These are phyloP conservation scores for Cathartes aura DNA, from an alignment of 2,113 vertebrate genomes.

Conservation along the genomic window DNA sequence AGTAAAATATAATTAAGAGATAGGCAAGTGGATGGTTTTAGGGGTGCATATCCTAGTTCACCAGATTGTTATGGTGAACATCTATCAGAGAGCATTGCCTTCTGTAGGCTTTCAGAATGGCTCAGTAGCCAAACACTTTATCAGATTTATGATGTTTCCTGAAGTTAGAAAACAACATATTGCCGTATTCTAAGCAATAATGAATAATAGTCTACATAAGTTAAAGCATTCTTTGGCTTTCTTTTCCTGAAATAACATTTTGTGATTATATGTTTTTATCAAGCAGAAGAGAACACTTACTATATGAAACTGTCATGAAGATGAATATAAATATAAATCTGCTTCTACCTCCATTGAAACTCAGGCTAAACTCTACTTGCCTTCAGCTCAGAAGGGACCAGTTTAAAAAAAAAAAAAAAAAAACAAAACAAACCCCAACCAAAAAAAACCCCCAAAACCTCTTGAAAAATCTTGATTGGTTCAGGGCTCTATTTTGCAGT, in stretches of 20 bases:
- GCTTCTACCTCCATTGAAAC: background rate
- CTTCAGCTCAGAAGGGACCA: background rate
- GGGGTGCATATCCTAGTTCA: background rate
- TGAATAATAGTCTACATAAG: background rate
- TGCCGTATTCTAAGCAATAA: background rate
- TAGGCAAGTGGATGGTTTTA: background rate
- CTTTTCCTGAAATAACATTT: background rate
- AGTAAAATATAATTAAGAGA: background rate
- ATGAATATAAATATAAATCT: background rate
- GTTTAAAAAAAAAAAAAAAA: too few relatives aligned
- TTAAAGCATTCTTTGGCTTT: background rate
- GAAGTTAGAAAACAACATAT: background rate
- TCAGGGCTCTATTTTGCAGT: conserved; percentile 37
- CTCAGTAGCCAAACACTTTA: background rate
- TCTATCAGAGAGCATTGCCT: background rate
- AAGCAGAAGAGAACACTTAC: background rate
- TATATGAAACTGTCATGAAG: background rate
- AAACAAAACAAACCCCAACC: too few relatives aligned
- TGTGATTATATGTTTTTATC: background rate
- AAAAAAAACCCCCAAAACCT: background rate
- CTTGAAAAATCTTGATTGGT: background rate
- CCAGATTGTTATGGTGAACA: background rate
- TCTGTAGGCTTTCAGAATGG: background rate
- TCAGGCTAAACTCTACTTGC: background rate
- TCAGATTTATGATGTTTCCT: background rate